A percentile compares a stretch with the other conserved stretches of the same genome.
phyloP scores from a whole-genome alignment of 1,140 invertebrate genomes.

The Diuraphis noxia region DNA sequence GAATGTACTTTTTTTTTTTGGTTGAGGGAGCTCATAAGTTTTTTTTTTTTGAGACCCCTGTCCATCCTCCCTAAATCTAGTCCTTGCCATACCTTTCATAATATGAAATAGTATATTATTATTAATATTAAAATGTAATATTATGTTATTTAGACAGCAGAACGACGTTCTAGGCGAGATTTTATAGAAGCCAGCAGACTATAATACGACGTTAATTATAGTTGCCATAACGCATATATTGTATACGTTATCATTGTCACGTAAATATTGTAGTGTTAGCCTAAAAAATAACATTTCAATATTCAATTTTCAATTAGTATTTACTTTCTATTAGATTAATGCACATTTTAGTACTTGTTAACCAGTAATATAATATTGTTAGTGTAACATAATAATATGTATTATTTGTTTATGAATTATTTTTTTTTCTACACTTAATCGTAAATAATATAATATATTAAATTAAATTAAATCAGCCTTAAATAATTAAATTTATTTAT shows the following conservation, averaged over 20 bases:
- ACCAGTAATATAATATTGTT: background rate
- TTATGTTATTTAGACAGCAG: background rate
- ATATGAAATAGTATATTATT: no score
- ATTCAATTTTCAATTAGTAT: background rate
- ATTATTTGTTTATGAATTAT: background rate
- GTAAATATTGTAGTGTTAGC: background rate
- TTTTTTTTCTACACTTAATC: background rate
- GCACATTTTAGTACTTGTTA: background rate
- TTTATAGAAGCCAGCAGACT: constrained; percentile 34
- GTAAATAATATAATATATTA: background rate
- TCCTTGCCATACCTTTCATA: no score
- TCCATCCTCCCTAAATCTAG: no score
- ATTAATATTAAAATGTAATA: background rate
- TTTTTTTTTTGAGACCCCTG: no score
- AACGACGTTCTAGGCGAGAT: constrained; percentile 36
- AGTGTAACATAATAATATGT: background rate
- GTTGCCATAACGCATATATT: background rate
- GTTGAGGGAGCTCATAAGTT: no score
- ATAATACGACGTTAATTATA: background rate
- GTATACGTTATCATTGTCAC: background rate
- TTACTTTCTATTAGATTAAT: background rate
- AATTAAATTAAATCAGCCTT: background rate
- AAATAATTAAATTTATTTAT: background rate
- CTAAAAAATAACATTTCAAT: background rate
- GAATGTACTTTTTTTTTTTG: no score